Evolutionary conservation across 92 coral and sea anemone genomes (phyloP), one percentile per base, ranked within the genome.

Genomic region (Muricea muricata): DNA sequence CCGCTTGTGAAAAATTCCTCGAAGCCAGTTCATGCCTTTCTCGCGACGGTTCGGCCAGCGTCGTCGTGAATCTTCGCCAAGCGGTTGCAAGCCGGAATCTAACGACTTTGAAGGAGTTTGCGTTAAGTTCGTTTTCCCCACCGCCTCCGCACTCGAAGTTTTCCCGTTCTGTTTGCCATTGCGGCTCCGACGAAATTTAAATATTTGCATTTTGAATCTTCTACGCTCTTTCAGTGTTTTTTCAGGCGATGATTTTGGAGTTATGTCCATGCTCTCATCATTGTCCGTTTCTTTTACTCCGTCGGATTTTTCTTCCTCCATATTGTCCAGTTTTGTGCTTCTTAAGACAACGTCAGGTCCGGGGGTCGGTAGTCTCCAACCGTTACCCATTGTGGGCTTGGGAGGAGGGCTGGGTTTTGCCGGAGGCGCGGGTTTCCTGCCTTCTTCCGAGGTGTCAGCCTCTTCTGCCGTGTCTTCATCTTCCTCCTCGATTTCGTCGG

Each of bases 71-170:
- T 56, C 71, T 18, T 78, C 83, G 71, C 83, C 83, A 6, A 78
- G 71, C 39, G 83, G 70, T 78, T 66, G 80, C 23, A 37, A n/a
- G 23, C 80, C 80, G 50, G 80, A 75, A 17, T 75, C 80, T 75
- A 50, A 65, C 65, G 80, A 75, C 65, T 48, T 29, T 12, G 37
- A 48, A 40, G 48, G 20, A 47, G 39, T 34, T 29, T 48, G 24
- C 11, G 80, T 35, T 31, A 75, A 35, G 24, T 75, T 75, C 3
- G 65, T 75, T 21, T 75, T 75, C 20, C 41, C 32, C n/a, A 48
- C 80, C 6, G 11, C 52, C 20, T 47, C 39, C 7, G 3, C 32
- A 13, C 46, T 31, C 13, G 55, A 3, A 25, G 31, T 73, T 14
- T 46, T 42, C 8, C 79, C 68, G 0, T 34, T 35, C n/a, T 28